Percentiles rank a stretch among this genome's conserved stretches.
phyloP scores from a whole-genome alignment of 1,140 invertebrate species.

The Carposina sasakii region DNA sequence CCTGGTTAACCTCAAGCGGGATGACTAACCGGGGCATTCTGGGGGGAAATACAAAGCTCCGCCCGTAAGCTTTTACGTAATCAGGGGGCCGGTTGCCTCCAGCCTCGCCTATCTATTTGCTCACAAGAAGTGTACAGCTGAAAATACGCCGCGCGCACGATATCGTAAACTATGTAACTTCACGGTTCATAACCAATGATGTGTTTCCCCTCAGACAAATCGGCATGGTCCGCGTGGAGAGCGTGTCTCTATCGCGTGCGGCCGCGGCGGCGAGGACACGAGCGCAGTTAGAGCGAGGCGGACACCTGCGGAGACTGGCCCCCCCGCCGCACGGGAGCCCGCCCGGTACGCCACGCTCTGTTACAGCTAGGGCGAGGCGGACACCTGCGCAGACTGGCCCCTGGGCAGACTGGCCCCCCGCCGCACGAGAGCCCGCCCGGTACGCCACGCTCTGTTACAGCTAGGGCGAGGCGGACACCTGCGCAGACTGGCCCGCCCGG shows the following conservation, averaged over 20 bases:
- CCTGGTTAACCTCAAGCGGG: too few relatives aligned
- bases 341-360: constrained; percentile 29
- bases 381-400: constrained; percentile 44
- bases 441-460: constrained; percentile 23
- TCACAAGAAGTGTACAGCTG: too few relatives aligned
- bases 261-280: constrained; percentile 54
- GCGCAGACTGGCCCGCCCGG: constrained; percentile 32
- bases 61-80: too few relatives aligned
- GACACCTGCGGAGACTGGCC: constrained; percentile 43
- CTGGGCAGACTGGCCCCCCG: constrained; percentile 34
- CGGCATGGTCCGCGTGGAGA: constrained; percentile 34
- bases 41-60: too few relatives aligned
- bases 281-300: constrained; percentile 55
- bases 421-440: constrained; percentile 34
- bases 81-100: too few relatives aligned
- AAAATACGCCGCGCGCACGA: too few relatives aligned
- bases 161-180: too few relatives aligned
- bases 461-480: constrained; percentile 25
- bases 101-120: too few relatives aligned
- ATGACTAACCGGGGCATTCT: too few relatives aligned
- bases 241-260: constrained; percentile 34
- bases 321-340: constrained; percentile 33
- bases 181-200: neutral
- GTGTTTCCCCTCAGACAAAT: constrained; percentile 14
- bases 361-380: neutral